Evolutionary conservation across 2,113 vertebrate species (phyloP).

Genomic region (Leucoraja erinaceus): DNA sequence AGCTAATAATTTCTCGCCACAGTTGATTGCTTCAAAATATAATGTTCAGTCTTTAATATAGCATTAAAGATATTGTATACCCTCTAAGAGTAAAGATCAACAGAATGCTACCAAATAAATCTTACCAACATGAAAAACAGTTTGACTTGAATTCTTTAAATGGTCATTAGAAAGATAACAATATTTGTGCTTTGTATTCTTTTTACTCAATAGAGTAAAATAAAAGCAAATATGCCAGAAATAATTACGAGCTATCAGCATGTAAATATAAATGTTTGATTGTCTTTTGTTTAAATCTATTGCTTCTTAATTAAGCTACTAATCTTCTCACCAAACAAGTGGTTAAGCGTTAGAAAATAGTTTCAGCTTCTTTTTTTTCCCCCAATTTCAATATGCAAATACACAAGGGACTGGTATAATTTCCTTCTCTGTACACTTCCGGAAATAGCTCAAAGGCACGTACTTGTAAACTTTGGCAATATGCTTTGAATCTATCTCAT

Average conservation of each 20-base stretch:
- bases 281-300: too few species aligned
- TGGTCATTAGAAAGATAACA: neutral
- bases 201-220: neutral
- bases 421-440: slow-evolving; percentile 33
- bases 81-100: neutral
- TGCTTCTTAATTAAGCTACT: neutral
- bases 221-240: neutral
- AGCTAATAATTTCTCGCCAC: neutral
- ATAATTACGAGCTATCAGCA: neutral
- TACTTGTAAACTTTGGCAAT: slow-evolving; percentile 36
- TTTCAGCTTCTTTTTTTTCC: neutral
- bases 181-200: neutral
- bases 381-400: neutral
- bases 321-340: neutral
- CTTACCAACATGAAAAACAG: neutral
- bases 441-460: slow-evolving; percentile 35
- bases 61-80: neutral
- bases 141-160: neutral
- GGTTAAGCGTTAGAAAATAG: neutral
- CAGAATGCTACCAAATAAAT: neutral
- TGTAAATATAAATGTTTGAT: neutral
- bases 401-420: slow-evolving; percentile 1
- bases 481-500: slow-evolving; percentile 29
- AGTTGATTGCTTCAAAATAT: neutral
- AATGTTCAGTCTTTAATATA: neutral